A percentile compares a stretch with the other conserved stretches of the same genome.
phyloP scores from a whole-genome alignment of 2,888 invertebrate genomes.

The Pollenia labialis region DNA sequence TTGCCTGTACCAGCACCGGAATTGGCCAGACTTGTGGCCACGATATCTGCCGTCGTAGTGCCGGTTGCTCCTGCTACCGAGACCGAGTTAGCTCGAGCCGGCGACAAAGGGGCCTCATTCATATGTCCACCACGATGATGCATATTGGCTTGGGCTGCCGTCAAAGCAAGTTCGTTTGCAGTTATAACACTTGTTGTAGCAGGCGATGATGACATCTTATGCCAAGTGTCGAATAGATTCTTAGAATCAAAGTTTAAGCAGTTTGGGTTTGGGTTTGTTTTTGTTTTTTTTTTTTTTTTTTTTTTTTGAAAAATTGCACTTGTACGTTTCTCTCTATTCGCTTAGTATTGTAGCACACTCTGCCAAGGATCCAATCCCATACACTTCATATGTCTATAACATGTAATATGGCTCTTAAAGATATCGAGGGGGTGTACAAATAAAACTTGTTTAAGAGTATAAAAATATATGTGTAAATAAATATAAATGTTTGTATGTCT shows the following conservation, averaged over 20 bases:
- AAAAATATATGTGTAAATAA: constrained; percentile 4
- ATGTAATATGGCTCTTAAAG: constrained; percentile 31
- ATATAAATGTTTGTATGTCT: constrained; percentile 6
- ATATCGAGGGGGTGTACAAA: constrained; percentile 1
- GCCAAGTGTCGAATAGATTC: constrained; percentile 60
- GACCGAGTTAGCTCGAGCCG: constrained; percentile 66
- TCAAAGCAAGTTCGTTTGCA: constrained; percentile 81
- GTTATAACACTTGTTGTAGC: constrained; percentile 82
- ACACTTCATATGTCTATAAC: constrained; percentile 21
- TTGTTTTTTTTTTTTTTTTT: background rate
- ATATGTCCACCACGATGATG: constrained; percentile 74
- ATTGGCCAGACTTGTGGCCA: constrained; percentile 76
- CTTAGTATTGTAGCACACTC: background rate
- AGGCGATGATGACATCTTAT: constrained; percentile 80
- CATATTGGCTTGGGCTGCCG: constrained; percentile 74
- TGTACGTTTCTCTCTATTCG: background rate
- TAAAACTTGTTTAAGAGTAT: background rate
- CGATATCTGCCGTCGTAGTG: constrained; percentile 76
- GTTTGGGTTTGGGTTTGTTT: background rate
- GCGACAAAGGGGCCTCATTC: constrained; percentile 70
- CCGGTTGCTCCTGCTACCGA: constrained; percentile 70
- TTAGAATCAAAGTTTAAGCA: constrained; percentile 55
- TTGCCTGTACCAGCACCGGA: constrained; percentile 80
- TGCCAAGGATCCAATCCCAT: constrained; percentile 39
- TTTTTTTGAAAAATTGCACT: constrained; percentile 46